Evolutionary conservation across 2,888 invertebrate genomes (phyloP).

Genomic region (Mylabris sibirica): DNA sequence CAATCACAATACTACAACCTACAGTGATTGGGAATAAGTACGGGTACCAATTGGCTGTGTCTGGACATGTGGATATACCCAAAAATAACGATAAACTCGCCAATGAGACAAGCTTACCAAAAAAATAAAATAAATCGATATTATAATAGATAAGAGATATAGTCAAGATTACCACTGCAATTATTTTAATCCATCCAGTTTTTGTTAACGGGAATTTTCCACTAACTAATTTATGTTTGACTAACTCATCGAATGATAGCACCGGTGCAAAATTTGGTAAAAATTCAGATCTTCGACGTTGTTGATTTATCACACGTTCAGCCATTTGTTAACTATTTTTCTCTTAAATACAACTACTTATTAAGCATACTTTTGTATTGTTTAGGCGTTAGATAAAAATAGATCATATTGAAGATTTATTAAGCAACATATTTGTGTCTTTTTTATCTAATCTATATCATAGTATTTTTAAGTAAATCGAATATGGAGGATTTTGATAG

Average conservation of each 20-base stretch:
- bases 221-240: constrained; percentile 43
- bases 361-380: not conserved
- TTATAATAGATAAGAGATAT: not conserved
- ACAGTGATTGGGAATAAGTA: constrained; percentile 22
- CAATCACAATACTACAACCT: constrained; percentile 21
- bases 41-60: constrained; percentile 29
- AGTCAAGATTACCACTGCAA: constrained; percentile 44
- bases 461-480: not conserved
- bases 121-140: not conserved
- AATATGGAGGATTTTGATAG: not conserved
- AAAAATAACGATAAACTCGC: constrained; percentile 31
- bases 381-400: not conserved
- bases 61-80: constrained; percentile 16
- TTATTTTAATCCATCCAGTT: constrained; percentile 46
- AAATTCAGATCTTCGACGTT: constrained; percentile 22
- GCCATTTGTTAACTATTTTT: constrained; percentile 24
- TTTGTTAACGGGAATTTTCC: constrained; percentile 48
- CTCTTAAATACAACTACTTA: not conserved
- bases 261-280: constrained; percentile 21
- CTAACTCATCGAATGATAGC: constrained; percentile 42
- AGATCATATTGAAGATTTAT: not conserved
- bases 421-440: not conserved
- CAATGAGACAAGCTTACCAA: constrained; percentile 24
- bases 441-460: not conserved
- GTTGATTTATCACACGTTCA: constrained; percentile 25